Base-by-base conservation (phyloP, 2,888 invertebrate genomes). In the Drosophila testacea region DNA sequence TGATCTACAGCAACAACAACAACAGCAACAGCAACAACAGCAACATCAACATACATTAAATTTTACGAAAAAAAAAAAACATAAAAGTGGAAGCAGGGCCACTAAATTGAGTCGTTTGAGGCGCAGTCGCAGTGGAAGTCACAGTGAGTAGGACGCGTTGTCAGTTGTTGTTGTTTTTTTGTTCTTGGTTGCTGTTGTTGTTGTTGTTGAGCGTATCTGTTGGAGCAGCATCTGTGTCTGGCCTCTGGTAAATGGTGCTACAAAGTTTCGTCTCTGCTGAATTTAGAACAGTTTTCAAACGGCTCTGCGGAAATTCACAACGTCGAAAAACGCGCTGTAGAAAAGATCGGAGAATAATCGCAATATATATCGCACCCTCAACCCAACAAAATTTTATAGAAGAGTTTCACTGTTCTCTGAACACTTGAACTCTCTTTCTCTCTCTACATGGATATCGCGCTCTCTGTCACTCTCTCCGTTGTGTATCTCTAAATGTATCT, bases 31-130 rank as follows among this genome's bases (percentile, higher is more conserved):
- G n/a, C n/a, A 11, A 34, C 16, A 50, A 32, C 55, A 44, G 16
- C 36, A 51, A 10, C 44, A 30, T 39, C 59, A 42, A 30, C 39
- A 55, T 62, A 47, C 77, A 73, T 81, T 73, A 65, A 83, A 68
- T 70, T 52, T 71, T 79, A 81, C 73, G 68, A 56, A 66, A 69
- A 41, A 63, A 51, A 39, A 56, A 47, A 30, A 50, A 57, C 47
- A 72, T 47, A 57, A 63, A 63, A 62, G 69, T 75, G 69, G 56
- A 65, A 77, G 82, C 75, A 78, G 73, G 83, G 71, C 83, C 55
- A 75, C 83, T 83, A 83, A 86, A 83, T 83, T 86, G 83, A 86
- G 77, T 83, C 81, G 83, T 85, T 80, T 60, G 63, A 54, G 61
- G 75, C 75, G 71, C 76, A 75, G 77, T 59, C 69, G 77, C 67